Percentiles rank a stretch among this genome's conserved stretches.
Conservation (phyloP, 2,113 vertebrate species). For the Paramisgurnus dabryanus region DNA sequence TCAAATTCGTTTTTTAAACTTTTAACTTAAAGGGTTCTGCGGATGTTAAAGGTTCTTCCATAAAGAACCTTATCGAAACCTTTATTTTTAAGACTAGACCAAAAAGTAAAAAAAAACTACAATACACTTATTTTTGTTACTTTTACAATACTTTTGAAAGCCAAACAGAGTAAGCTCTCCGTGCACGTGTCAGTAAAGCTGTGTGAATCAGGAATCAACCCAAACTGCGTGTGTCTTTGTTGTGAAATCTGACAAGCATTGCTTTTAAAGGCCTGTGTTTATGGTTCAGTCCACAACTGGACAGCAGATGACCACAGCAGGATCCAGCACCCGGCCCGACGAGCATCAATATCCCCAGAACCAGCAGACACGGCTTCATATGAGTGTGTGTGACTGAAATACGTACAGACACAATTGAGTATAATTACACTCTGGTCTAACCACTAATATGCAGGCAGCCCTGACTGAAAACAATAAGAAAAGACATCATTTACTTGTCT, state of each 20-base stretch:
- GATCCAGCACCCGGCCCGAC: constrained; percentile 39
- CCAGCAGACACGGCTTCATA: constrained; percentile 38
- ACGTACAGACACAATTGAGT: constrained; percentile 40
- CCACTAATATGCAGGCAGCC: constrained; percentile 63
- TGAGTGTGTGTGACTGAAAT: constrained; percentile 32
- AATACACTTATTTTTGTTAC: background rate
- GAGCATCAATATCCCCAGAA: constrained; percentile 28
- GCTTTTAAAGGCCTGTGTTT: constrained; percentile 36
- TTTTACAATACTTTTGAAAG: background rate
- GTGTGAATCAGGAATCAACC: background rate
- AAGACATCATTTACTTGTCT: constrained; percentile 28
- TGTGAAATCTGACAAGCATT: constrained; percentile 13
- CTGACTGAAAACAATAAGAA: constrained; percentile 53
- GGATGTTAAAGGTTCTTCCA: no score
- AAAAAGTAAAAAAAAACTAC: background rate
- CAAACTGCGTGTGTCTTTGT: background rate
- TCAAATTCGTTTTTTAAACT: no score
- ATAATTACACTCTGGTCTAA: constrained; percentile 62
- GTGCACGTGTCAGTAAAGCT: background rate
- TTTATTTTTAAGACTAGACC: background rate
- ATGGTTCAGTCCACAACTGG: constrained; percentile 40
- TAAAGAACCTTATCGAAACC: no score
- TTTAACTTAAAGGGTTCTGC: no score
- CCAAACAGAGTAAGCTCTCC: background rate
- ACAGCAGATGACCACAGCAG: constrained; percentile 52